Evolutionary conservation across 2,113 vertebrate species (phyloP).

Genomic region (Pipa parva): DNA sequence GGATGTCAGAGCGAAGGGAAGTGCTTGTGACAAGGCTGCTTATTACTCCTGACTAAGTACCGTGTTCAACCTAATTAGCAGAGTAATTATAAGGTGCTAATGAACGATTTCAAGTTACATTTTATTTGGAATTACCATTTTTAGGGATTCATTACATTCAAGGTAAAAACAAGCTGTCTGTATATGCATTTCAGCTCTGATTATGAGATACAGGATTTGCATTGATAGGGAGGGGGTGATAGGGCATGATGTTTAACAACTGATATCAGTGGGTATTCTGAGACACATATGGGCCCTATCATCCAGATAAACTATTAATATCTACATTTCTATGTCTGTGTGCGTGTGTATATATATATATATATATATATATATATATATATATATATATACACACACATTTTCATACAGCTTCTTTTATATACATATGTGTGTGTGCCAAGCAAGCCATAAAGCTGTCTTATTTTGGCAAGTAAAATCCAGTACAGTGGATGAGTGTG

Average conservation of each 20-base stretch:
- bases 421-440: too few species aligned
- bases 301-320: too few species aligned
- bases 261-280: neutral
- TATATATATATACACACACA: conserved; percentile 2
- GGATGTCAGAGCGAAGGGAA: conserved; percentile 67
- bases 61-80: conserved; percentile 86
- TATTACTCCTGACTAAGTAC: conserved; percentile 75
- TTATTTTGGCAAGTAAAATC: too few species aligned
- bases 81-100: conserved; percentile 89
- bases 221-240: neutral
- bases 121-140: conserved; percentile 59
- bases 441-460: too few species aligned
- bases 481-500: too few species aligned
- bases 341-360: conserved; percentile 3
- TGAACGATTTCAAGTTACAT: conserved; percentile 76
- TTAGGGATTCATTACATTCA: conserved; percentile 48
- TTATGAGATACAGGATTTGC: neutral
- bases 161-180: conserved; percentile 22
- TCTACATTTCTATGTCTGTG: neutral
- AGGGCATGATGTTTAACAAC: neutral
- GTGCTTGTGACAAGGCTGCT: conserved; percentile 67
- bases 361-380: conserved; percentile 4
- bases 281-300: too few species aligned
- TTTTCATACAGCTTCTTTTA: neutral
- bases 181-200: neutral